Base-by-base conservation (phyloP, 92 coral and sea anemone species). In the Palythoa heliodiscus region DNA sequence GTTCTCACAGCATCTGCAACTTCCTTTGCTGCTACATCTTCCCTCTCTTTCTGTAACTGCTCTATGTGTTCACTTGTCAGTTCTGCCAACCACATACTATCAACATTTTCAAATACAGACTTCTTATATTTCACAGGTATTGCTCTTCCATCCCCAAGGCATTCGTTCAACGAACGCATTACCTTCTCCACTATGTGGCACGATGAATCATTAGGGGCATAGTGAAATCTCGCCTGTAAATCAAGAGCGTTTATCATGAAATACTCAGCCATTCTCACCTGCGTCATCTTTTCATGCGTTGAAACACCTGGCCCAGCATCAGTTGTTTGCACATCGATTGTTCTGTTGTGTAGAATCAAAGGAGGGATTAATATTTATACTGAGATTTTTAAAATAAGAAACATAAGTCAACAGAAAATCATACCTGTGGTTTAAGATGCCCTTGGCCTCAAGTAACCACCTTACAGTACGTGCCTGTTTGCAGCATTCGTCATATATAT, bases 271-370 rank as follows among this genome's bases (percentile, higher is more conserved):
- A 88, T 75, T 53, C 91, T 38, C 52, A 82, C 37, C 70, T 88
- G 90, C 10, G 77, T 39, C 83, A 88, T 88, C 10, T 73, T 29
- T 39, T 88, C 90, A 55, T 87, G 90, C 3, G 76, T 82, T 14
- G 90, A 87, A 60, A 87, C 90, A 14, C 90, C 90, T 8, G 91
- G 91, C 35, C 87, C 87, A 82, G 91, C 91, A 77, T 88, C 91
- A 19, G 90, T 58, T 54, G 87, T 87, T 72, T 87, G 90, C 29
- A 87, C 61, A 47, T 87, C 90, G 43, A 80, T 81, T 2, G 87
- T 77, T 74, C 90, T 87, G 38, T 53, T 53, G 60, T 54, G 60
- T 54, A 54, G 60, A 54, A 54, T 54, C 6, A 54, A 54, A 54
- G 60, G 3, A 54, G 83, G 61, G 85, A 67, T 54, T 54, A 54